These are phyloP conservation scores for Rhodinocichla rosea DNA, from an alignment of 2,113 vertebrate genomes.

Conservation along the genomic window DNA sequence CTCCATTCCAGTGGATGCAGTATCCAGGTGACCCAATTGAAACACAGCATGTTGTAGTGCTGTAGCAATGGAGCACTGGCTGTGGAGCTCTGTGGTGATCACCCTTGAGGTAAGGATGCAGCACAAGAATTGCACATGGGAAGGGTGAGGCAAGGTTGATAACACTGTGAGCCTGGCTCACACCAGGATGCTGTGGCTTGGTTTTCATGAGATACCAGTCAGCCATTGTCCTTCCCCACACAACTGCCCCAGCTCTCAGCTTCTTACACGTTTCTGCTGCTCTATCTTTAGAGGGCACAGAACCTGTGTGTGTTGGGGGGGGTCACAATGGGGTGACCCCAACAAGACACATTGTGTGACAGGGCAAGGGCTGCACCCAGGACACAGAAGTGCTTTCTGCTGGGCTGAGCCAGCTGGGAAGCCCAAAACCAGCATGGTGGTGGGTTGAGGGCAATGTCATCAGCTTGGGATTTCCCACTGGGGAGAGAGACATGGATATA, in stretches of 20 bases:
- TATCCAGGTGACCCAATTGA: background rate
- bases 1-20: background rate
- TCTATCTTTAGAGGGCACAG: background rate
- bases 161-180: background rate
- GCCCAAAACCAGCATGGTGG: no score
- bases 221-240: background rate
- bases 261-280: accelerated
- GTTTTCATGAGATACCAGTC: background rate
- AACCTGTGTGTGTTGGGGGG: accelerated
- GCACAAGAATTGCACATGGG: background rate
- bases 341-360: accelerated
- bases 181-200: background rate
- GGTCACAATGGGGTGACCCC: background rate
- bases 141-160: background rate
- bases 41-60: background rate
- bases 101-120: background rate
- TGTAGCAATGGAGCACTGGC: background rate
- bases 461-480: background rate
- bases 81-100: background rate
- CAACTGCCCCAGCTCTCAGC: background rate
- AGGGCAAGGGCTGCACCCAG: background rate
- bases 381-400: background rate
- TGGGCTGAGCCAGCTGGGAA: background rate
- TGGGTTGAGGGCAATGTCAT: background rate
- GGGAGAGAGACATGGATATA: background rate